Conservation (phyloP, 2,888 invertebrate species). For the Cheilosia impressa region DNA sequence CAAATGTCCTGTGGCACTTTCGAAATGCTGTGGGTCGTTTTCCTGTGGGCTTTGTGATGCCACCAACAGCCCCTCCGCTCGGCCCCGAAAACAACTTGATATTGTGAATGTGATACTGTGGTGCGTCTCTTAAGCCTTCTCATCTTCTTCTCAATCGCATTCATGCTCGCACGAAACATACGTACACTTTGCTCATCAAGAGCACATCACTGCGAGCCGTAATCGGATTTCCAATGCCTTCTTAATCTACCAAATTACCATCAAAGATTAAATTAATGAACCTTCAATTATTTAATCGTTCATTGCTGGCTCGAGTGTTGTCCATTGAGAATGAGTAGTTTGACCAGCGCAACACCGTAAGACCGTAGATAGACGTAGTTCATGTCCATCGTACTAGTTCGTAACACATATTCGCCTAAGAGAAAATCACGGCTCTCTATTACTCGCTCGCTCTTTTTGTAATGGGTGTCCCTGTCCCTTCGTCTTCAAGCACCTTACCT, state of each 20-base stretch:
- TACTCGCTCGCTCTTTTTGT: too few species aligned
- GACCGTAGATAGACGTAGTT: too few species aligned
- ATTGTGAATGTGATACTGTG: too few species aligned
- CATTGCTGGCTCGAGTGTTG: conserved; percentile 10
- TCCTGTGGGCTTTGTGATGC: too few species aligned
- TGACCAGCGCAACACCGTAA: too few species aligned
- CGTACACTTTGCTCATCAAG: background rate
- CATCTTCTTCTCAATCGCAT: too few species aligned
- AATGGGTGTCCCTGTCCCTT: background rate
- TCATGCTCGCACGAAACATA: too few species aligned
- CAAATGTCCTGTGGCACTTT: conserved; percentile 24
- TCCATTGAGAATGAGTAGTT: too few species aligned
- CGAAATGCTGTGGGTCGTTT: background rate
- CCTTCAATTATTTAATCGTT: conserved; percentile 56
- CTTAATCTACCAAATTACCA: conserved; percentile 40
- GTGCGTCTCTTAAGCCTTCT: too few species aligned
- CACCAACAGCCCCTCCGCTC: too few species aligned
- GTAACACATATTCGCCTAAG: conserved; percentile 12
- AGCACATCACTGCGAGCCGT: background rate
- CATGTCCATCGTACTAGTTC: too few species aligned
- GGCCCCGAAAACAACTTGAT: too few species aligned
- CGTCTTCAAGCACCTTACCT: conserved; percentile 19
- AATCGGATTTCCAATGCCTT: conserved; percentile 36
- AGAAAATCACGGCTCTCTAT: background rate
- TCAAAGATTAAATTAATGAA: conserved; percentile 49